Percentiles rank a stretch among this genome's conserved stretches.
These are phyloP conservation scores for Andrena bicolor DNA, from an alignment of 2,888 invertebrate species.

Conservation along the genomic window DNA sequence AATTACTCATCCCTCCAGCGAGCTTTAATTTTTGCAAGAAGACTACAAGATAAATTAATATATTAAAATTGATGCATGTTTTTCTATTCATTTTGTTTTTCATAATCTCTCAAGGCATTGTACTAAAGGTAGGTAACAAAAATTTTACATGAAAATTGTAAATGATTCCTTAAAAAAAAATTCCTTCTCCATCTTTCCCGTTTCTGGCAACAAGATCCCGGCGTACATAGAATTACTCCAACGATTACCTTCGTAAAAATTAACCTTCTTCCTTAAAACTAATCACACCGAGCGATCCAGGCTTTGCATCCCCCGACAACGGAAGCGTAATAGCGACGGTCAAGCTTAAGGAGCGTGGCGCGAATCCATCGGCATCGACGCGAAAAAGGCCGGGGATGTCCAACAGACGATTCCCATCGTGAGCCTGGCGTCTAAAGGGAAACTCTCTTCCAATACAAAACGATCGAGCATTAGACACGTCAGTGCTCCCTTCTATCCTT, in stretches of 20 bases:
- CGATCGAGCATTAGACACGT: background rate
- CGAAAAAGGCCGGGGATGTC: conserved; percentile 16
- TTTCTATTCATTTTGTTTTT: background rate
- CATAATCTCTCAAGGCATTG: background rate
- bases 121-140: too few species aligned
- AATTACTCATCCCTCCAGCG: too few species aligned
- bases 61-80: too few species aligned
- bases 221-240: too few species aligned
- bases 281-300: background rate
- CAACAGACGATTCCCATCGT: background rate
- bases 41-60: too few species aligned
- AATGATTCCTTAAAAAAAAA: too few species aligned
- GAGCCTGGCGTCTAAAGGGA: background rate
- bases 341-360: background rate
- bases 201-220: too few species aligned
- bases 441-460: background rate
- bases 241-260: too few species aligned
- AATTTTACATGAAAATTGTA: too few species aligned
- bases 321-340: background rate
- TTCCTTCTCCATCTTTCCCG: too few species aligned
- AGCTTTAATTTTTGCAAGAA: too few species aligned
- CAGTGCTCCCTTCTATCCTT: background rate
- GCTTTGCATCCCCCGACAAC: background rate
- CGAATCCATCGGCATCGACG: conserved; percentile 2
- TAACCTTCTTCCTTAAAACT: background rate